Percentiles rank a stretch among this genome's conserved stretches.
Evolutionary conservation across 2,113 vertebrate species (phyloP).

Genomic region (Mesitornis unicolor): DNA sequence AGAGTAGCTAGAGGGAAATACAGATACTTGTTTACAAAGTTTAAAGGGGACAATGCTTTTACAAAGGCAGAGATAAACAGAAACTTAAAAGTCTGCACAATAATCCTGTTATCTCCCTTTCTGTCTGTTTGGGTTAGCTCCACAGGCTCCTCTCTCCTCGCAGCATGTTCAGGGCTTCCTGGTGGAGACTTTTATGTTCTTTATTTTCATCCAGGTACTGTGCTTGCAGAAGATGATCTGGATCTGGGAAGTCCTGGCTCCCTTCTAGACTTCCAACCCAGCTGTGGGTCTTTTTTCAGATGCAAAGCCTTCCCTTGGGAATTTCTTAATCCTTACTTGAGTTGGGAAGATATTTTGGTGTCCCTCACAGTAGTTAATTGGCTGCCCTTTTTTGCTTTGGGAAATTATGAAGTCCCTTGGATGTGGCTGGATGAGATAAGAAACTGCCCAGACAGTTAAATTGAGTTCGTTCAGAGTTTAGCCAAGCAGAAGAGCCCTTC

Average conservation of each 20-base stretch:
- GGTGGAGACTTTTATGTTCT: not conserved
- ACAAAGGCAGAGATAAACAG: not conserved
- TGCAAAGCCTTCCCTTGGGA: not conserved
- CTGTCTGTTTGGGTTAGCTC: not conserved
- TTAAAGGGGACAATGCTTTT: not conserved
- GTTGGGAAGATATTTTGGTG: not conserved
- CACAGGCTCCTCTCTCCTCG: not conserved
- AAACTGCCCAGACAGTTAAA: not conserved
- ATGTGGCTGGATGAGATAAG: not conserved
- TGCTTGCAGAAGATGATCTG: not conserved
- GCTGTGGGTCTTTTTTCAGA: not conserved
- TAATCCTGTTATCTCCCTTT: not conserved
- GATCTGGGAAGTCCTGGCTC: not conserved
- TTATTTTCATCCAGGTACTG: not conserved
- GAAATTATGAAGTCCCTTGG: not conserved
- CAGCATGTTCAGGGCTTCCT: not conserved
- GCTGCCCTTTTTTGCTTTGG: not conserved
- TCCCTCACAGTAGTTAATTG: not conserved
- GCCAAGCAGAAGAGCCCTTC: not conserved
- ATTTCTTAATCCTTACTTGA: not conserved
- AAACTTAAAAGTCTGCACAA: not conserved
- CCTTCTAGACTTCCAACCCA: not conserved
- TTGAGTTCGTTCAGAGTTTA: not conserved
- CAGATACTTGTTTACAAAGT: not conserved
- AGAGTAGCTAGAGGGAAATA: not conserved